phyloP scores from a whole-genome alignment of 1,140 invertebrate genomes.

The Megalonaias nervosa region DNA sequence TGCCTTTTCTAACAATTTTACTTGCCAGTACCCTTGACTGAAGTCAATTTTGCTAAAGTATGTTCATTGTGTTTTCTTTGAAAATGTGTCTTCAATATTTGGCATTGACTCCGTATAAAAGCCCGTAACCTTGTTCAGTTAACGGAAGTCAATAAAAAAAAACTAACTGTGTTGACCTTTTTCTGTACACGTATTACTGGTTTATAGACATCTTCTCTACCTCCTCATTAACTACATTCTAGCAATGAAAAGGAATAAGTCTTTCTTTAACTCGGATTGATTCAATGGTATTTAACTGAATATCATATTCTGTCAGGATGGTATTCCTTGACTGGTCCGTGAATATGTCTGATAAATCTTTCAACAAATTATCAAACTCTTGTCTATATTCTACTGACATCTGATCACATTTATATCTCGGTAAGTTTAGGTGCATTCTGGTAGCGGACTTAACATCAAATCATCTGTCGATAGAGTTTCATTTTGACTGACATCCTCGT shows the following conservation, averaged over 20 bases:
- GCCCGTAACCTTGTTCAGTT: conserved; percentile 22
- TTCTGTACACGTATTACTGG: conserved; percentile 73
- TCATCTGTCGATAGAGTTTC: background rate
- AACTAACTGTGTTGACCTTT: conserved; percentile 66
- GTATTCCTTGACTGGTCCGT: conserved; percentile 37
- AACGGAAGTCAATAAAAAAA: conserved; percentile 72
- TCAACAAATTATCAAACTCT: background rate
- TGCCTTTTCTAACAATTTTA: conserved; percentile 45
- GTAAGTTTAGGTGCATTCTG: background rate
- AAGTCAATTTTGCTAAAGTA: conserved; percentile 67
- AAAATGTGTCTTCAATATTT: conserved; percentile 44
- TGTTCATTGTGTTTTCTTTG: conserved; percentile 56
- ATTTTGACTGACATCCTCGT: background rate
- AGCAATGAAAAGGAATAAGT: no score
- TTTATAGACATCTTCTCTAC: conserved; percentile 70
- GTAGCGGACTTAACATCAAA: background rate
- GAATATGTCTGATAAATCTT: conserved; percentile 24
- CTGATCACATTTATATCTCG: background rate
- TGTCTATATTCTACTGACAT: background rate
- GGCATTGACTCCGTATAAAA: conserved; percentile 25
- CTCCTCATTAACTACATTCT: conserved; percentile 57
- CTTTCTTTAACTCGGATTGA: no score
- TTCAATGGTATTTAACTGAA: no score
- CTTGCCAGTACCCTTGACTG: conserved; percentile 72
- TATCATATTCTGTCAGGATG: conserved; percentile 50